Evolutionary conservation across 2,888 invertebrate genomes (phyloP).

Genomic region (Polylopha cassiicola): DNA sequence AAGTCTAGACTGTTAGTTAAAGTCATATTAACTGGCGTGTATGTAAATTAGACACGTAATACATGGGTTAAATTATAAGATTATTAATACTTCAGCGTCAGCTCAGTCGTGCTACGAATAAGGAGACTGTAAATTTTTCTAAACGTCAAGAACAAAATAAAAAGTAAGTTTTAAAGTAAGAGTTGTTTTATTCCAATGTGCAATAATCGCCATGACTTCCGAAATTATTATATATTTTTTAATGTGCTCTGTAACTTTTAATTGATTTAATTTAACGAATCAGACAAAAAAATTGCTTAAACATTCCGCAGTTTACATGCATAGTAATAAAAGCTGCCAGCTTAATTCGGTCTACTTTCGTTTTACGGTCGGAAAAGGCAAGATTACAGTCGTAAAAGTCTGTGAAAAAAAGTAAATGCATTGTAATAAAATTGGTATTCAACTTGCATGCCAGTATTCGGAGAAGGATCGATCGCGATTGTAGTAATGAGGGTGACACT

Average conservation of each 20-base stretch:
- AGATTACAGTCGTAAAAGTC: conserved; percentile 64
- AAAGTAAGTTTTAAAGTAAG: too few relatives aligned
- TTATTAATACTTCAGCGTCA: too few relatives aligned
- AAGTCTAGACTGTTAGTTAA: conserved; percentile 16
- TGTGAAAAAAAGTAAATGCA: conserved; percentile 50
- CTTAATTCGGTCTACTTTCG: conserved; percentile 49
- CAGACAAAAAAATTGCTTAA: not conserved
- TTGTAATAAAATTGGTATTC: conserved; percentile 51
- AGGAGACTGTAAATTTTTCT: too few relatives aligned
- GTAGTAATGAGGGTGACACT: conserved; percentile 33
- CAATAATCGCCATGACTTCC: too few relatives aligned
- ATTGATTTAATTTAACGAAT: not conserved
- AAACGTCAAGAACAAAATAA: too few relatives aligned
- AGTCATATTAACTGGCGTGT: too few relatives aligned
- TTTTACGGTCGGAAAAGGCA: conserved; percentile 56
- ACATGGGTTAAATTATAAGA: too few relatives aligned
- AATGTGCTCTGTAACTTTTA: too few relatives aligned
- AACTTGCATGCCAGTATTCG: conserved; percentile 34
- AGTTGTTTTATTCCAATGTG: too few relatives aligned
- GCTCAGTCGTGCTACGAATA: too few relatives aligned
- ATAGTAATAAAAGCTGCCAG: conserved; percentile 34
- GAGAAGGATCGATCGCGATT: conserved; percentile 45
- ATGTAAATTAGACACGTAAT: too few relatives aligned
- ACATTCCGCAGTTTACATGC: conserved; percentile 23
- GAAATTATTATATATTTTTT: too few relatives aligned